phyloP scores from a whole-genome alignment of 2,113 vertebrate genomes.

The Urocolius indicus region DNA sequence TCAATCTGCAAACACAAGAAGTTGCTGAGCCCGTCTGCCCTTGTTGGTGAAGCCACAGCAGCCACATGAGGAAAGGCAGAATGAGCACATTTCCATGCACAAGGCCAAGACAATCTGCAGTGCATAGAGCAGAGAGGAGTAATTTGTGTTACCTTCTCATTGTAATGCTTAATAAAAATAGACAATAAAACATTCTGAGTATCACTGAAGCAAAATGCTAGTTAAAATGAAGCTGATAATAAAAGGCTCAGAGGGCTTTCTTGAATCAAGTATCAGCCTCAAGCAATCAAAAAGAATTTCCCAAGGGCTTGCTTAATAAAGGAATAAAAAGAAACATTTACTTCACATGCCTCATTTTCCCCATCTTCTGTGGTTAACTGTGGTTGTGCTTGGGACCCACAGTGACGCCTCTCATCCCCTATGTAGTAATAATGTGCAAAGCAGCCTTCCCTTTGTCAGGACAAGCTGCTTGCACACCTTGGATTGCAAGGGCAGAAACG shows the following conservation, averaged over 20 bases:
- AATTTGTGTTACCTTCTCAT: conserved; percentile 24
- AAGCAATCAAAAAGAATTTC: conserved; percentile 41
- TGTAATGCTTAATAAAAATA: conserved; percentile 34
- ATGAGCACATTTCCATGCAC: not conserved
- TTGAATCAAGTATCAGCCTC: conserved; percentile 9
- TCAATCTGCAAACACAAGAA: not conserved
- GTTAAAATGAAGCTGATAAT: conserved; percentile 30
- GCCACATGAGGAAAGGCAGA: accelerated
- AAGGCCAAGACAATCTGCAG: not conserved
- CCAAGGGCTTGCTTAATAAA: conserved; percentile 37
- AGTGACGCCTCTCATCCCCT: not conserved
- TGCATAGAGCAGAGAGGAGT: not conserved
- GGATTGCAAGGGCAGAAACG: not conserved
- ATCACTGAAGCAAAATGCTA: conserved; percentile 15
- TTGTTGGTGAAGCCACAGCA: accelerated
- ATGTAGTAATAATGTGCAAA: accelerated
- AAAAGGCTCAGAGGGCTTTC: conserved; percentile 15
- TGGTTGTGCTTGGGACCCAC: not conserved
- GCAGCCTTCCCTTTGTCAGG: not conserved
- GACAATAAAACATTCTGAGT: conserved; percentile 28
- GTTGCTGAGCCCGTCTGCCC: accelerated
- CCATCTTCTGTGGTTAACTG: not conserved
- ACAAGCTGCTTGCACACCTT: not conserved
- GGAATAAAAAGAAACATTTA: conserved; percentile 11
- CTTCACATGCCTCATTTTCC: not conserved